These are phyloP conservation scores for Stictonetta naevosa DNA, from an alignment of 2,113 vertebrate genomes.

Conservation along the genomic window DNA sequence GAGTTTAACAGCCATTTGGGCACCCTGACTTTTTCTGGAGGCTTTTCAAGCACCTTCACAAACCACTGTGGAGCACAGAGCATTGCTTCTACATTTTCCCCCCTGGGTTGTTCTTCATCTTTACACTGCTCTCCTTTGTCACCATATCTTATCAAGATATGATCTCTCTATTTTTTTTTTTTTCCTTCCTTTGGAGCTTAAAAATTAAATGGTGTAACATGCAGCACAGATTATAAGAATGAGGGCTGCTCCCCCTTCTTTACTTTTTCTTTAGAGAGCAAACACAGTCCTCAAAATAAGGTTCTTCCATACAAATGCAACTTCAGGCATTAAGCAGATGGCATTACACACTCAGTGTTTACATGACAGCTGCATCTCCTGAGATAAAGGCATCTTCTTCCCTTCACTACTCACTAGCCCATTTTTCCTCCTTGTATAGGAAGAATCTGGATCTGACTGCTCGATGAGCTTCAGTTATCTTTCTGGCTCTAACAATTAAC, in stretches of 20 bases:
- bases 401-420: not conserved
- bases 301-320: not conserved
- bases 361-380: slow-evolving; percentile 30
- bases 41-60: not conserved
- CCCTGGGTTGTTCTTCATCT: not conserved
- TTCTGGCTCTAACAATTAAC: not conserved
- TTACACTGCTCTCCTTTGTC: not conserved
- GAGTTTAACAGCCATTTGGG: not conserved
- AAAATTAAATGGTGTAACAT: not conserved
- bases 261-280: not conserved
- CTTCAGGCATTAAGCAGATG: slow-evolving; percentile 46
- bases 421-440: not conserved
- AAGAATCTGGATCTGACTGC: not conserved
- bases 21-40: not conserved
- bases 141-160: not conserved
- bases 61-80: not conserved
- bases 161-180: too few species aligned
- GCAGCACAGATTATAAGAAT: not conserved
- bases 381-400: slow-evolving; percentile 4
- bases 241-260: not conserved
- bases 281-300: not conserved
- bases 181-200: not conserved
- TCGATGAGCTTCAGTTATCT: not conserved
- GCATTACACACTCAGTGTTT: not conserved
- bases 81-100: not conserved